A percentile compares a stretch with the other conserved stretches of the same genome.
phyloP scores from a whole-genome alignment of 1,140 invertebrate genomes.

The Cyrtorhinus lividipennis region DNA sequence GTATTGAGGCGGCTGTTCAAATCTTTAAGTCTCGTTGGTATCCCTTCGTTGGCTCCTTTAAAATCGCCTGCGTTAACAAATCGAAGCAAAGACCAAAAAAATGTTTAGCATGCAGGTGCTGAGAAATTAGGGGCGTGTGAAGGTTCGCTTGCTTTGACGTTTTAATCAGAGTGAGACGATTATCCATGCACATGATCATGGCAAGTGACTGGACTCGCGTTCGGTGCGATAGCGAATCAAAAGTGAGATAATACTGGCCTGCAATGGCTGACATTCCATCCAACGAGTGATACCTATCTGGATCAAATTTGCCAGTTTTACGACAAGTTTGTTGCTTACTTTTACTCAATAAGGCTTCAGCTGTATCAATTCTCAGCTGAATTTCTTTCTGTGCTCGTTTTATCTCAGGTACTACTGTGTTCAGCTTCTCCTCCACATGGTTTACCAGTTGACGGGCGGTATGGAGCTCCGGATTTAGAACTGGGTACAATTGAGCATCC shows the following conservation, averaged over 20 bases:
- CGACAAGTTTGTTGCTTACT: too few relatives aligned
- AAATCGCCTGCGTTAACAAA: conserved; percentile 30
- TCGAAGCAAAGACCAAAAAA: conserved; percentile 1
- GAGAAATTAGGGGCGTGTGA: background rate
- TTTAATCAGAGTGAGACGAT: too few relatives aligned
- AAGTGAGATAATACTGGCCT: too few relatives aligned
- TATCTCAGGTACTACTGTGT: conserved; percentile 42
- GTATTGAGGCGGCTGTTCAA: conserved; percentile 49
- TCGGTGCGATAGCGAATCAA: too few relatives aligned
- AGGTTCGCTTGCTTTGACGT: too few relatives aligned
- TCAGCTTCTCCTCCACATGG: conserved; percentile 44
- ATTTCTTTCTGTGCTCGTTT: conserved; percentile 53
- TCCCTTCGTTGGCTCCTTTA: conserved; percentile 35
- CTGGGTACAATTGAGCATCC: conserved; percentile 58
- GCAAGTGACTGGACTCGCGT: too few relatives aligned
- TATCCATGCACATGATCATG: too few relatives aligned
- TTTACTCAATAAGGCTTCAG: conserved; percentile 36
- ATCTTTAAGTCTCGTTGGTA: conserved; percentile 44
- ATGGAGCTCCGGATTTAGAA: conserved; percentile 47
- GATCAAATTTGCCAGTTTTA: too few relatives aligned
- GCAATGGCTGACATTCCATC: too few relatives aligned
- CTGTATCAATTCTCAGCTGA: conserved; percentile 49
- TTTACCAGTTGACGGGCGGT: conserved; percentile 40
- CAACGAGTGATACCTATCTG: too few relatives aligned
- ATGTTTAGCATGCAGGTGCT: background rate